These are phyloP conservation scores for Peromyscus eremicus DNA, from an alignment of 2,797 vertebrate species.

Conservation along the genomic window DNA sequence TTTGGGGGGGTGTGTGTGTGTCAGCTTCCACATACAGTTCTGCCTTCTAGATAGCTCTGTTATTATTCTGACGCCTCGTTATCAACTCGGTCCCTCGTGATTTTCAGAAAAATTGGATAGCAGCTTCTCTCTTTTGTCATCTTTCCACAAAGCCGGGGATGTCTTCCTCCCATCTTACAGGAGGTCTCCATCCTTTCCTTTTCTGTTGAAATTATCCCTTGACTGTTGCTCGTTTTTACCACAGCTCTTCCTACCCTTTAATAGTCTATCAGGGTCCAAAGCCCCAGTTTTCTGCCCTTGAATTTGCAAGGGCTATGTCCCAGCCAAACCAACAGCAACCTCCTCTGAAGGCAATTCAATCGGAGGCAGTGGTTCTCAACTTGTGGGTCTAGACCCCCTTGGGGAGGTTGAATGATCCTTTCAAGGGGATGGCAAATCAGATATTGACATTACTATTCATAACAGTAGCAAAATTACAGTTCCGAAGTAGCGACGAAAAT, in stretches of 20 bases:
- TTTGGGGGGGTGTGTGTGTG: background rate
- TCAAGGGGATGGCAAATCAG: background rate
- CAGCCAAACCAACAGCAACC: conserved; percentile 58
- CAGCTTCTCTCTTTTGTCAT: background rate
- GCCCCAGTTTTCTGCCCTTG: background rate
- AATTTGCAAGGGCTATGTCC: conserved; percentile 63
- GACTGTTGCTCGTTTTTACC: conserved; percentile 8
- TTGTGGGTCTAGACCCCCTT: background rate
- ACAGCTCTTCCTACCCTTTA: conserved; percentile 31
- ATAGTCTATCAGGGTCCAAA: background rate
- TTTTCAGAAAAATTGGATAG: background rate
- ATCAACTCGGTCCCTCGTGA: background rate
- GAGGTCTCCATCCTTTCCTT: conserved; percentile 16
- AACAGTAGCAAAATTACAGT: background rate
- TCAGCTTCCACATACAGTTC: background rate
- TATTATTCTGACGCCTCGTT: background rate
- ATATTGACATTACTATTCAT: background rate
- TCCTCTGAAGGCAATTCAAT: conserved; percentile 74
- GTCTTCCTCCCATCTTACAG: background rate
- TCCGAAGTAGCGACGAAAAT: background rate
- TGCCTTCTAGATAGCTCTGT: background rate
- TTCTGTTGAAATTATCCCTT: conserved; percentile 31
- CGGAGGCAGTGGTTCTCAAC: background rate
- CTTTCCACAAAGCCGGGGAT: conserved; percentile 18
- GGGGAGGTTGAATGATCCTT: background rate